phyloP scores from a whole-genome alignment of 2,888 invertebrate genomes.

The Pimpla rufipes region DNA sequence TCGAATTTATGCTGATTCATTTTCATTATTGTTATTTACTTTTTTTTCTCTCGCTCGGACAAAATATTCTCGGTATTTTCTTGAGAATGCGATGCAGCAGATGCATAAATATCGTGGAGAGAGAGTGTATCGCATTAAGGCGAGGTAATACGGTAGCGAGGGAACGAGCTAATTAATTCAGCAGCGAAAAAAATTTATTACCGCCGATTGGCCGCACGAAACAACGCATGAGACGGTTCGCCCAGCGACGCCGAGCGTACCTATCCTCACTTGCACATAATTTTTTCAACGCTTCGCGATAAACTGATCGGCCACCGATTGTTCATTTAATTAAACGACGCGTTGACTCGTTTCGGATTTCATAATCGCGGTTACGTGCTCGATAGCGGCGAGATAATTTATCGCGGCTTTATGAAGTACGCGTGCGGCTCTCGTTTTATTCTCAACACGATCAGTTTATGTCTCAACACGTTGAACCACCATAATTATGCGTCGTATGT shows the following conservation, averaged over 20 bases:
- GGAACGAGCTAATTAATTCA: conserved; percentile 61
- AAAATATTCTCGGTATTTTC: conserved; percentile 12
- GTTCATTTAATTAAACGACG: conserved; percentile 42
- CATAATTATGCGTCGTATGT: not conserved
- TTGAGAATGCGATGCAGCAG: conserved; percentile 12
- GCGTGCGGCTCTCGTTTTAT: not conserved
- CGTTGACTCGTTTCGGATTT: conserved; percentile 47
- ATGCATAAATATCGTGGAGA: conserved; percentile 46
- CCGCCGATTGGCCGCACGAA: conserved; percentile 62
- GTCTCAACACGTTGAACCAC: not conserved
- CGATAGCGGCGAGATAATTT: conserved; percentile 6
- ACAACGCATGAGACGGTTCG: conserved; percentile 33
- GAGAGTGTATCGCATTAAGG: conserved; percentile 8
- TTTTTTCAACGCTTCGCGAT: conserved; percentile 31
- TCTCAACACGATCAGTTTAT: not conserved
- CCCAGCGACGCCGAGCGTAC: conserved; percentile 6
- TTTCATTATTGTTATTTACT: too few relatives aligned
- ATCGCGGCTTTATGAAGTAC: not conserved
- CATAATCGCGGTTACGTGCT: conserved; percentile 12
- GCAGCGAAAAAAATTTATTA: conserved; percentile 62
- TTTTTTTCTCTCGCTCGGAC: not conserved
- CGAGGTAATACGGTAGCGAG: conserved; percentile 13
- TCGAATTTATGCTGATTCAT: not conserved
- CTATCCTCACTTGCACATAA: conserved; percentile 35
- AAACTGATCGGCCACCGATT: conserved; percentile 34